Percentiles rank a stretch among this genome's conserved stretches.
Conservation (phyloP, 2,797 vertebrate species). For the Epinephelus awoara region DNA sequence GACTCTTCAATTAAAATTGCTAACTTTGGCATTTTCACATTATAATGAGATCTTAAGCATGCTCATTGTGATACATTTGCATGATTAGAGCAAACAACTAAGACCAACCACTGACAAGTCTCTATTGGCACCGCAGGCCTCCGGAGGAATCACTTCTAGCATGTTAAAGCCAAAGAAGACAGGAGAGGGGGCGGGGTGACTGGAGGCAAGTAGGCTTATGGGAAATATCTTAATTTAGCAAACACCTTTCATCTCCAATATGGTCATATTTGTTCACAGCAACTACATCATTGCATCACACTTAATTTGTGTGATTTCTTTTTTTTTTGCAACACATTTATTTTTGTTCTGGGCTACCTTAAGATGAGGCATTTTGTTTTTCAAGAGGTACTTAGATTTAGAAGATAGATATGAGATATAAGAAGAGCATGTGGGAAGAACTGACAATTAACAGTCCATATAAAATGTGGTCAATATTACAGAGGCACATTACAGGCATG, state of each 20-base stretch:
- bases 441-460: no score
- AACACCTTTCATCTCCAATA: constrained; percentile 14
- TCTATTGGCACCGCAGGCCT: neutral
- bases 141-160: neutral
- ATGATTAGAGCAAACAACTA: constrained; percentile 15
- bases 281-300: constrained; percentile 10
- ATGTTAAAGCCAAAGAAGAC: constrained; percentile 25
- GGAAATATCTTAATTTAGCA: constrained; percentile 33
- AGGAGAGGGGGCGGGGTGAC: constrained; percentile 22
- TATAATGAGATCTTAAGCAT: neutral
- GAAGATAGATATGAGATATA: no score
- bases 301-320: neutral
- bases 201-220: constrained; percentile 20
- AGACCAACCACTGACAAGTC: constrained; percentile 4
- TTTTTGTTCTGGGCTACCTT: neutral
- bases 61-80: constrained; percentile 9
- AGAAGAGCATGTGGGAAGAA: no score
- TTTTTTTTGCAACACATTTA: neutral
- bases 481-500: no score
- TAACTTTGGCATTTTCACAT: constrained; percentile 4
- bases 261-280: constrained; percentile 13
- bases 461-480: no score
- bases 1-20: constrained; percentile 7
- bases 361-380: neutral
- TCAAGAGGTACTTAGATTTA: neutral